A percentile compares a stretch with the other conserved stretches of the same genome.
phyloP scores from a whole-genome alignment of 2,113 vertebrate species.

The Sinocyclocheilus anshuiensis region DNA sequence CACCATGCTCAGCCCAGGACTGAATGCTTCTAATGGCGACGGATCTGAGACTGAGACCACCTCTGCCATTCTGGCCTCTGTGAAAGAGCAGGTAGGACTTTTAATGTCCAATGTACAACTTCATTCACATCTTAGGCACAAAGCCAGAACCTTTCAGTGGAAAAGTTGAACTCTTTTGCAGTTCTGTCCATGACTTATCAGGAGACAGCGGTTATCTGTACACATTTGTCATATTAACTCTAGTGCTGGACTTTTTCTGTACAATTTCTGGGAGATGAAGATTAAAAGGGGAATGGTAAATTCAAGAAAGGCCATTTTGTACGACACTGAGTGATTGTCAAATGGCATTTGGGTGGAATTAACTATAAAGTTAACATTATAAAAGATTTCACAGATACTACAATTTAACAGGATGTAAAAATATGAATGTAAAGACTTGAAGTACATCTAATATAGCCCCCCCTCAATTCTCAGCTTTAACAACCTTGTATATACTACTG shows the following conservation, averaged over 20 bases:
- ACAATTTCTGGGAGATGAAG: constrained; percentile 23
- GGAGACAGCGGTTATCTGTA: constrained; percentile 23
- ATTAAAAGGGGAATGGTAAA: constrained; percentile 46
- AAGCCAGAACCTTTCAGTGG: not conserved
- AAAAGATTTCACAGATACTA: not conserved
- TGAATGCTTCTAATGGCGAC: constrained; percentile 90
- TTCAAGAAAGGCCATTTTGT: constrained; percentile 16
- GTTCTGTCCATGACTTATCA: not conserved
- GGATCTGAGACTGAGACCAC: constrained; percentile 92
- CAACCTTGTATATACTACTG: no score
- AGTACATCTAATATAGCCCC: not conserved
- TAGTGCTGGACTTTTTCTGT: constrained; percentile 17
- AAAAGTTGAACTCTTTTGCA: not conserved
- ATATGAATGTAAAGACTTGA: not conserved
- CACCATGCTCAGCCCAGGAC: constrained; percentile 87
- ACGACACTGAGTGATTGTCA: constrained; percentile 1
- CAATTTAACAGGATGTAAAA: not conserved
- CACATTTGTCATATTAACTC: constrained; percentile 54
- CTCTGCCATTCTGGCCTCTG: constrained; percentile 95
- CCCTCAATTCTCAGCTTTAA: not conserved
- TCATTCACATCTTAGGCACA: not conserved
- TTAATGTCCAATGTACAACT: not conserved
- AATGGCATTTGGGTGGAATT: not conserved
- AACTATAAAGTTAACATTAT: constrained; percentile 4
- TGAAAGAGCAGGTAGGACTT: constrained; percentile 93